phyloP scores from a whole-genome alignment of 2,113 vertebrate species.

The Platichthys stellatus region DNA sequence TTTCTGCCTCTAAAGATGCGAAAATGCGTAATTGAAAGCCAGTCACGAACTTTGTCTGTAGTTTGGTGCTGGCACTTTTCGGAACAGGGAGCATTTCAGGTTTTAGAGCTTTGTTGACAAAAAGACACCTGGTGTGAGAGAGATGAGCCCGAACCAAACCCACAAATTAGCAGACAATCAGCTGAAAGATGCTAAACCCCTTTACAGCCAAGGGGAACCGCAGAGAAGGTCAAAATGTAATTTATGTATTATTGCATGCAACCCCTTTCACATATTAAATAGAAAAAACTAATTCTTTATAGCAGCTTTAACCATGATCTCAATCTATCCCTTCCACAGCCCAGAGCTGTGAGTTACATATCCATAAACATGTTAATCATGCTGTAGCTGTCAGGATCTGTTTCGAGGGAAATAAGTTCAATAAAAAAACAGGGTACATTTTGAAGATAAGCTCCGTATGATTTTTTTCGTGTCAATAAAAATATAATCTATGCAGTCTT shows the following conservation, averaged over 20 bases:
- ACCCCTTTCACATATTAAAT: not conserved
- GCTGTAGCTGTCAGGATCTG: not conserved
- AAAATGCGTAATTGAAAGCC: too few relatives aligned
- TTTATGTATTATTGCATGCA: not conserved
- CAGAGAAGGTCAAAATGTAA: not conserved
- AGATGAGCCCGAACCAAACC: too few relatives aligned
- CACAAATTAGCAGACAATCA: too few relatives aligned
- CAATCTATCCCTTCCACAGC: not conserved
- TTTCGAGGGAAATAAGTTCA: not conserved
- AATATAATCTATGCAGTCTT: too few relatives aligned
- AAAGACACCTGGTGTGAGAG: too few relatives aligned
- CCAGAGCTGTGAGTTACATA: not conserved
- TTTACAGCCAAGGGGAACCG: not conserved
- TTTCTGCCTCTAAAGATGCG: not conserved
- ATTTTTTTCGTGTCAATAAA: not conserved
- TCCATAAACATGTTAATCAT: not conserved
- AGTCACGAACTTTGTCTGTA: too few relatives aligned
- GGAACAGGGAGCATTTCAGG: too few relatives aligned
- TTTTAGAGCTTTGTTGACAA: too few relatives aligned
- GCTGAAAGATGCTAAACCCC: too few relatives aligned
- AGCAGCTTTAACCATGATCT: not conserved
- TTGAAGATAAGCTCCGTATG: not conserved
- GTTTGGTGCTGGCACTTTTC: too few relatives aligned
- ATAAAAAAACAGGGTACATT: not conserved
- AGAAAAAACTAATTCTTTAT: not conserved